Evolutionary conservation across 1,140 invertebrate species (phyloP), one percentile per base, ranked within the genome.

Genomic region (Eupristina koningsbergeri): DNA sequence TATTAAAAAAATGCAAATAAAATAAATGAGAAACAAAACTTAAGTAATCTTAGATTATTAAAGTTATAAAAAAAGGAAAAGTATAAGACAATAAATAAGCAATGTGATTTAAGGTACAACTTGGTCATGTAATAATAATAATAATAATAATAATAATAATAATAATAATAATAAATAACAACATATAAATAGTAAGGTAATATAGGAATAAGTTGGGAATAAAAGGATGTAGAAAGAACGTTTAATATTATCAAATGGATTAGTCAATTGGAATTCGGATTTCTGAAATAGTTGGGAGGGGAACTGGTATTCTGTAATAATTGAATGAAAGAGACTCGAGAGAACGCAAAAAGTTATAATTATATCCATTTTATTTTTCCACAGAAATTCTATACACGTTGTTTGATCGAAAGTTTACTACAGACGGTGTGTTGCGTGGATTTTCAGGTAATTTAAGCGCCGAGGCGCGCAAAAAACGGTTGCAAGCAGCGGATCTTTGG

Each of bases 341-440:
- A 80, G 17, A 19, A 71, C 0, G 13, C 77, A 83, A 53, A 83
- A 78, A 78, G 69, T 78, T 78, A 83, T 69, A 83, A 78, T 83
- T 77, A 83, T 83, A 78, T 58, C 17, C n/a, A 78, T 78, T 83
- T 83, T 83, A 71, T 78, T 83, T 34, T 53, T 77, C 69, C 63
- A 78, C 81, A 83, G 81, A 83, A 34, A 83, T 83, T 58, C 74
- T 83, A 78, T 78, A 78, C 75, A 83, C 74, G 58, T 77, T 83
- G 71, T 69, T 83, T 73, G 58, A 83, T 83, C 81, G 75, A 83
- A 75, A 83, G 45, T 58, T 61, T 64, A 47, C 78, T 83, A 78
- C 22, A 83, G 63, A 78, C 34, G 47, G 81, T 77, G 58, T 67
- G 29, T 67, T 64, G 39, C 22, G 58, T 76, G 50, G 36, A 9